These are phyloP conservation scores for Callosobruchus maculatus DNA, from an alignment of 2,888 invertebrate species.

Conservation along the genomic window DNA sequence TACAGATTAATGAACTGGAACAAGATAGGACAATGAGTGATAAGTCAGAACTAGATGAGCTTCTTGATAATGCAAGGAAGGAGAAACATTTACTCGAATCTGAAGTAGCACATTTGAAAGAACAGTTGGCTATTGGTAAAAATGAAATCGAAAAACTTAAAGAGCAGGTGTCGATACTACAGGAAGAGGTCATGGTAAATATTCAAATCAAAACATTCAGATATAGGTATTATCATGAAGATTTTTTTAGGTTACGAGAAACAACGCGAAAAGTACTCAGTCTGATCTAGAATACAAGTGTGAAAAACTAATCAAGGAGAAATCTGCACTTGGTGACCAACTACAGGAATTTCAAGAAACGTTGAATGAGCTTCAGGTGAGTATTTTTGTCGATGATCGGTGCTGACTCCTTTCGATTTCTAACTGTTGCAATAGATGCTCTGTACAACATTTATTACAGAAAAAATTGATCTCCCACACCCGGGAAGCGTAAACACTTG, in stretches of 20 bases:
- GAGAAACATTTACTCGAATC: conserved; percentile 73
- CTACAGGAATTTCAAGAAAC: conserved; percentile 72
- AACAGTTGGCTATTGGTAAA: conserved; percentile 65
- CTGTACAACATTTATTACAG: no score
- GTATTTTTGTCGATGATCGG: no score
- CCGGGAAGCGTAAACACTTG: no score
- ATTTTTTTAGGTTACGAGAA: conserved; percentile 64
- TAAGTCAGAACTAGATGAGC: conserved; percentile 68
- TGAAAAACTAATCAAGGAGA: conserved; percentile 71
- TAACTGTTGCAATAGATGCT: no score
- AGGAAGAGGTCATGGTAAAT: conserved; percentile 65
- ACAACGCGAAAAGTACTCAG: conserved; percentile 82
- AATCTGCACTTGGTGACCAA: conserved; percentile 65
- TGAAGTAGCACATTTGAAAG: conserved; percentile 63
- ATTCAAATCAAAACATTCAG: background rate
- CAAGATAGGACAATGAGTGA: conserved; percentile 64
- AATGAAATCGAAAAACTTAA: conserved; percentile 65
- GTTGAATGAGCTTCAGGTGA: conserved; percentile 64
- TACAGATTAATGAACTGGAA: conserved; percentile 64
- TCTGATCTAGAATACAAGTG: conserved; percentile 79
- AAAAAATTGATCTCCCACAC: no score
- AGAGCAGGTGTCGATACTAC: conserved; percentile 64
- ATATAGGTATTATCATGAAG: background rate
- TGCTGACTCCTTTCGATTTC: no score
- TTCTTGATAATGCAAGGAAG: conserved; percentile 63